Evolutionary conservation across 2,797 vertebrate genomes (phyloP).

Genomic region (Columba guinea): DNA sequence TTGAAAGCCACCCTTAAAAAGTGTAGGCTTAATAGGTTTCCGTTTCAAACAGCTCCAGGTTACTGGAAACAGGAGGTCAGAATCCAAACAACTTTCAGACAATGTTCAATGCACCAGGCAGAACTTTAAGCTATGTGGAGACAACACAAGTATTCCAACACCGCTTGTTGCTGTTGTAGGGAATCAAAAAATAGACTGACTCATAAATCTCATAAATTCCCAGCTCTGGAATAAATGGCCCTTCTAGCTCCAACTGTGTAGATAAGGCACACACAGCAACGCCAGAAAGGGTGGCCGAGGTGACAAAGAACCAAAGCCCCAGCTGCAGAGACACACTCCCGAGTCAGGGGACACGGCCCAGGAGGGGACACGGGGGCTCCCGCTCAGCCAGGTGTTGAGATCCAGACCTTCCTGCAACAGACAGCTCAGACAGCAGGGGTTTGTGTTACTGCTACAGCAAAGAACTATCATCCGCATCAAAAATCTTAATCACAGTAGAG

Average conservation of each 20-base stretch:
- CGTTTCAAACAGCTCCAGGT: background rate
- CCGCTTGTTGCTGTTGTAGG: background rate
- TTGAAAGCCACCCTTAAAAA: background rate
- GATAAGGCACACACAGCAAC: background rate
- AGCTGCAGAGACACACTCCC: background rate
- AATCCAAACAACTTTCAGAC: background rate
- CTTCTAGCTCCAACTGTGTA: background rate
- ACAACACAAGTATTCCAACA: background rate
- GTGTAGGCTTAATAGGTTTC: background rate
- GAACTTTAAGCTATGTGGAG: background rate
- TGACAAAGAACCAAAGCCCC: background rate
- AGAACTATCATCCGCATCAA: background rate
- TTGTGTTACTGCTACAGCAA: background rate
- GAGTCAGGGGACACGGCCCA: background rate
- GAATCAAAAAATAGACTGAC: background rate
- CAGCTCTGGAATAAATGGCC: background rate
- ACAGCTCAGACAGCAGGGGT: background rate
- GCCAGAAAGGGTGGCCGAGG: background rate
- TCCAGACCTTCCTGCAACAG: background rate
- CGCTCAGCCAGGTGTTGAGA: background rate
- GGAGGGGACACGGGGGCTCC: background rate
- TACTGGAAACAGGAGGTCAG: constrained; percentile 16
- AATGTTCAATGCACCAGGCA: background rate
- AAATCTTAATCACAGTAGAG: background rate
- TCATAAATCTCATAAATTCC: background rate